Base-by-base conservation (phyloP, 2,113 vertebrate genomes). In the Monopterus albus region DNA sequence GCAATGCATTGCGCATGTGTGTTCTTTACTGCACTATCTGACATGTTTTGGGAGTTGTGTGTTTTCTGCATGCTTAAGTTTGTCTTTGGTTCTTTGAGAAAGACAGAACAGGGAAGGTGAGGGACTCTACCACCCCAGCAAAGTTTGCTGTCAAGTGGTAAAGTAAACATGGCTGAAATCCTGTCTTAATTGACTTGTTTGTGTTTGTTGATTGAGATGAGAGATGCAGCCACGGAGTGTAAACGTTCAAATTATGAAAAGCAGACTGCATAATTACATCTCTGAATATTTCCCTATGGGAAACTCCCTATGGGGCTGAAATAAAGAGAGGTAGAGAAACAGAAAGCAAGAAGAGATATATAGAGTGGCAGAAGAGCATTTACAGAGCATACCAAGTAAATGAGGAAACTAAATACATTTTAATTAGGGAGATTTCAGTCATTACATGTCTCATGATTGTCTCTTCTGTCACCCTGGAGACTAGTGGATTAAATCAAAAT, bases 201-300 rank as follows among this genome's bases (percentile, higher is more conserved):
- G 82, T 88, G 82, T 88, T 83, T 81, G 79, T 79, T 91, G 81
- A 89, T 87, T 86, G 85, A 88, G 84, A 87, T 71, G 78, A 90
- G 79, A 78, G 87, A 88, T 81, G 82, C 79, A 68, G 81, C 72
- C 78, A 76, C 47, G 35, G 72, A 88, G 85, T 79, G 78, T 84
- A 88, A 89, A 88, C 58, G 79, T 85, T 88, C 75, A 84, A 80
- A 86, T 89, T 87, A 88, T 83, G 75, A 89, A 86, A 87, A 75
- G 65, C 77, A 85, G 81, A 78, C 81, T 82, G 74, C 72, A 85
- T 89, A 88, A 91, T 86, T 85, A 79, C 61, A 68, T 88, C 79
- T 81, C 59, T 7, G 72, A 84, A 70, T 87, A 84, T 88, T 88
- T 85, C 83, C 86, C 86, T 63, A 62, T 78, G 83, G 86, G 65